Conservation (phyloP, 2,113 vertebrate species). For the Cololabis saira region DNA sequence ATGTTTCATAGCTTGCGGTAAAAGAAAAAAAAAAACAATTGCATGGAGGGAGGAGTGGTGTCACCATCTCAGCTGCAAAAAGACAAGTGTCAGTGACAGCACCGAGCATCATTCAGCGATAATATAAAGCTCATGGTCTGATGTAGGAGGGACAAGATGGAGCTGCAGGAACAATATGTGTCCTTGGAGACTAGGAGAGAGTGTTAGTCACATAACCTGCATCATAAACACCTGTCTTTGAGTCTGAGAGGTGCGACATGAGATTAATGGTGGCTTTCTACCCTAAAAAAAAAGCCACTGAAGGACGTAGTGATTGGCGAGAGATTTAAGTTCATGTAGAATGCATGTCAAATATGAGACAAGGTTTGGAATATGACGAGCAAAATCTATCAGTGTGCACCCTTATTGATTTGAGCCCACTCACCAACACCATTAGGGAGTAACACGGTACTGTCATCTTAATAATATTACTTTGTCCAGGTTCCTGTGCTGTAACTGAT, state of each 20-base stretch:
- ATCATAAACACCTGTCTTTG: conserved; percentile 41
- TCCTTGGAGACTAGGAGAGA: conserved; percentile 51
- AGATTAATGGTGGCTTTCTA: conserved; percentile 66
- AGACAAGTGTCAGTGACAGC: conserved; percentile 1
- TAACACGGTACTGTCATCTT: too few species aligned
- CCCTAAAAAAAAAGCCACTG: conserved; percentile 34
- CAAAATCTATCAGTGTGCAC: conserved; percentile 14
- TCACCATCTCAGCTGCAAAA: neutral
- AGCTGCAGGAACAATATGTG: conserved; percentile 26
- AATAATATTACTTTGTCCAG: too few species aligned
- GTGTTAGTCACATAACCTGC: conserved; percentile 27
- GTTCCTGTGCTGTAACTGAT: too few species aligned
- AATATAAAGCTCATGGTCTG: conserved; percentile 8
- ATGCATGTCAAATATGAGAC: conserved; percentile 40
- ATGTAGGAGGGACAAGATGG: conserved; percentile 4
- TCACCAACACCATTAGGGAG: too few species aligned
- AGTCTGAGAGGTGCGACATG: conserved; percentile 43
- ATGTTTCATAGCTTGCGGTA: too few species aligned
- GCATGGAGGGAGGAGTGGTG: conserved; percentile 1
- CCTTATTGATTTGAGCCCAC: neutral
- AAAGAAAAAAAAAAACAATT: too few species aligned
- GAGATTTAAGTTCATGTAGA: conserved; percentile 29
- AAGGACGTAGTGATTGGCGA: conserved; percentile 31
- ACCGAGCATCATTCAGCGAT: neutral
- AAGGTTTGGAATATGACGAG: conserved; percentile 5